phyloP scores from a whole-genome alignment of 1,140 invertebrate genomes.

The Pachyrhynchus sulphureomaculatus region DNA sequence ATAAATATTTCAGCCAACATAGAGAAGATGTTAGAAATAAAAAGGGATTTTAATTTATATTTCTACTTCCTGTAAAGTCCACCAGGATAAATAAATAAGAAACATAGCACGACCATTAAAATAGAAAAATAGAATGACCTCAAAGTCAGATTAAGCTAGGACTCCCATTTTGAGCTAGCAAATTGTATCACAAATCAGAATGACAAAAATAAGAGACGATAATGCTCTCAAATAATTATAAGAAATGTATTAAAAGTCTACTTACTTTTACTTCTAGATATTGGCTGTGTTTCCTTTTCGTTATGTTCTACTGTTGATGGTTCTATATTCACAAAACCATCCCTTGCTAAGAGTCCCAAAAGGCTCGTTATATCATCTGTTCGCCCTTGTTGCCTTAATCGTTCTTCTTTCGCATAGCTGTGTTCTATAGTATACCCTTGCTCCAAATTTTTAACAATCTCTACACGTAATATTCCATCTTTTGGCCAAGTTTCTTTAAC shows the following conservation, averaged over 20 bases:
- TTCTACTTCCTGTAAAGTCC: too few species aligned
- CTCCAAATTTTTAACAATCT: conserved; percentile 80
- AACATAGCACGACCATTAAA: too few species aligned
- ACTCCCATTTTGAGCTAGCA: too few species aligned
- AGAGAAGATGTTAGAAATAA: too few species aligned
- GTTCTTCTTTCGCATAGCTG: conserved; percentile 78
- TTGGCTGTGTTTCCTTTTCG: conserved; percentile 47
- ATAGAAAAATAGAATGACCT: too few species aligned
- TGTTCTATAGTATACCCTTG: conserved; percentile 74
- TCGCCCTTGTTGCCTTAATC: conserved; percentile 68
- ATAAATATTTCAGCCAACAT: too few species aligned
- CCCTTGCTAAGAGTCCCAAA: conserved; percentile 66
- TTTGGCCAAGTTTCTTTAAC: conserved; percentile 90
- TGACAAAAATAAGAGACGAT: too few species aligned
- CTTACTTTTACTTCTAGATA: conserved; percentile 28
- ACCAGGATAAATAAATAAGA: too few species aligned
- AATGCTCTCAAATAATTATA: too few species aligned
- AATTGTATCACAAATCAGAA: too few species aligned
- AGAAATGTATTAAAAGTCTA: not conserved
- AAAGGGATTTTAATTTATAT: too few species aligned
- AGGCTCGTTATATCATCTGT: conserved; percentile 64
- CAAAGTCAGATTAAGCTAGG: too few species aligned
- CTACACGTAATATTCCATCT: conserved; percentile 94
- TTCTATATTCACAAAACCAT: conserved; percentile 74
- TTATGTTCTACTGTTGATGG: conserved; percentile 61